phyloP scores from a whole-genome alignment of 2,797 vertebrate genomes.

The Coranthus polyacanthus region DNA sequence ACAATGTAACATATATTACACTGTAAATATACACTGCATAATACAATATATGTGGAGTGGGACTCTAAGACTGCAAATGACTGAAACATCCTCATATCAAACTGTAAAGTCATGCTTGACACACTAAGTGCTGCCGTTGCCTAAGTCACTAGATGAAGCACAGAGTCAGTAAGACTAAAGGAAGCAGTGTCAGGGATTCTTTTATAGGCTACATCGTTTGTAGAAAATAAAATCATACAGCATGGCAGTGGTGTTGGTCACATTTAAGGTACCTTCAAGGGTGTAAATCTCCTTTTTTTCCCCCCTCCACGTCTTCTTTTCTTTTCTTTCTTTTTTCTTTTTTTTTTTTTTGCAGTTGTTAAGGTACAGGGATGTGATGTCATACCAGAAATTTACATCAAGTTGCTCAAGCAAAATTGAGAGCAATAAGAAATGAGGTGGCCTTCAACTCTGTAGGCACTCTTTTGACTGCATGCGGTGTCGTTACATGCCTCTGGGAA shows the following conservation, averaged over 20 bases:
- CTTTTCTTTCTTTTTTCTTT: conserved; percentile 14
- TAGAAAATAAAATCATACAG: conserved; percentile 67
- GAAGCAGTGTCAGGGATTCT: conserved; percentile 44
- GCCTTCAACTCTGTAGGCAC: conserved; percentile 75
- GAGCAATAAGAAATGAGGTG: conserved; percentile 66
- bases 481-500: conserved; percentile 75
- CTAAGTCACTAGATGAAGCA: conserved; percentile 69
- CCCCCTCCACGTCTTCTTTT: no score
- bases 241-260: conserved; percentile 75
- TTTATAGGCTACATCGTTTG: conserved; percentile 34
- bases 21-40: conserved; percentile 68
- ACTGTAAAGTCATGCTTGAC: conserved; percentile 74
- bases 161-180: conserved; percentile 56
- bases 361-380: conserved; percentile 55
- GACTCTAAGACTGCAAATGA: conserved; percentile 55
- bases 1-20: conserved; percentile 60
- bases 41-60: conserved; percentile 66
- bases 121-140: conserved; percentile 66
- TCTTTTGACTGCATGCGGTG: conserved; percentile 75
- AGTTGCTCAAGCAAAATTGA: conserved; percentile 43
- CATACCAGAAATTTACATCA: conserved; percentile 39
- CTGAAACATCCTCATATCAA: conserved; percentile 59
- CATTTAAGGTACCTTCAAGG: conserved; percentile 42
- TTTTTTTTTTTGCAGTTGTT: conserved; percentile 46
- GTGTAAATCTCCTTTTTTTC: conserved; percentile 19